A percentile compares a stretch with the other conserved stretches of the same genome.
Evolutionary conservation across 2,113 vertebrate species (phyloP).

Genomic region (Delphinapterus leucas): DNA sequence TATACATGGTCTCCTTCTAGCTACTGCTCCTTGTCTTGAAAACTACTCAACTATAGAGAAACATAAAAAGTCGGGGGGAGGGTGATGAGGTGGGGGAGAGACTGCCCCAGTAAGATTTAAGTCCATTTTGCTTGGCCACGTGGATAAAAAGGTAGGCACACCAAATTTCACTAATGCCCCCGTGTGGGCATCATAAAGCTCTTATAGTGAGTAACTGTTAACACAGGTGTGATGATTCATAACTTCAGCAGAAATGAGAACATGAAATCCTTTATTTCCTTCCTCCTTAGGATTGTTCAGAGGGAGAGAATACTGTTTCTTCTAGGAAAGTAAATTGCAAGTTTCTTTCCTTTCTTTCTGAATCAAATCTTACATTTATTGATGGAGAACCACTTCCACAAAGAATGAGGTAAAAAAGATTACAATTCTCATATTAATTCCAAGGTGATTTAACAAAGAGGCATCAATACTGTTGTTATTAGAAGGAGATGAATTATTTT

Average conservation of each 20-base stretch:
- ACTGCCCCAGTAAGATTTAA: background rate
- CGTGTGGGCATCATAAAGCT: background rate
- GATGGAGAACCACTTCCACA: conserved; percentile 19
- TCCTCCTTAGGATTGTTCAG: conserved; percentile 59
- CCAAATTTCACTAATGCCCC: background rate
- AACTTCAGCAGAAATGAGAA: conserved; percentile 59
- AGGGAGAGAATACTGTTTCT: conserved; percentile 52
- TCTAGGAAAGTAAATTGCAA: conserved; percentile 51
- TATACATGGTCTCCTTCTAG: background rate
- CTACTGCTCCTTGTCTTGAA: background rate
- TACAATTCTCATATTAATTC: background rate
- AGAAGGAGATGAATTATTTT: background rate
- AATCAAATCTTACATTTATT: conserved; percentile 21
- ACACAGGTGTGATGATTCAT: conserved; percentile 63
- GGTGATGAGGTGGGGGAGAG: too few species aligned
- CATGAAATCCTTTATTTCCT: conserved; percentile 51
- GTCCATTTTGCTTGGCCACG: background rate
- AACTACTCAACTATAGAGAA: background rate
- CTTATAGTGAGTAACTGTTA: background rate
- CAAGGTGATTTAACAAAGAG: background rate
- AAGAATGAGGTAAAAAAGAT: background rate
- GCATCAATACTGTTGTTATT: background rate
- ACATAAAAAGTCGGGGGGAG: background rate
- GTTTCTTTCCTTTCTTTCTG: conserved; percentile 51
- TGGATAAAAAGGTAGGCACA: background rate